A percentile compares a stretch with the other conserved stretches of the same genome.
Evolutionary conservation across 2,888 invertebrate genomes (phyloP).

Genomic region (Pemphredon lugubris): DNA sequence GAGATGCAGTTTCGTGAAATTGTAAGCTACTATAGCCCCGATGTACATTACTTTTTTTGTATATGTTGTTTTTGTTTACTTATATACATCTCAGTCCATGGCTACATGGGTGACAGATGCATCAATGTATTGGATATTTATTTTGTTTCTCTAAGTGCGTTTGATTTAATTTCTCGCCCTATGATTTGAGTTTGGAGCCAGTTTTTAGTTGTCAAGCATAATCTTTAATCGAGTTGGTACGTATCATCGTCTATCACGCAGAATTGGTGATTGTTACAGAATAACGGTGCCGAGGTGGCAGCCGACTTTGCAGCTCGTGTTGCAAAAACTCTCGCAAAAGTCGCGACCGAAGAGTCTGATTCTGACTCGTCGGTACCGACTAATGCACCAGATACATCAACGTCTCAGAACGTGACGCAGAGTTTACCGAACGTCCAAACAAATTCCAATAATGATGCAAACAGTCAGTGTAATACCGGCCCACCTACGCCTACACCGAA

Average conservation of each 20-base stretch:
- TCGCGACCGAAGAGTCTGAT: slow-evolving; percentile 59
- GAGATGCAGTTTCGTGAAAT: too few relatives aligned
- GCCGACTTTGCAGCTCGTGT: slow-evolving; percentile 80
- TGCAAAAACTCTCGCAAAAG: slow-evolving; percentile 72
- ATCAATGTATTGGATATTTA: slow-evolving; percentile 53
- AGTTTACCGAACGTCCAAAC: slow-evolving; percentile 63
- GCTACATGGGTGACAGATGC: slow-evolving; percentile 47
- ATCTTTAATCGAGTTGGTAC: slow-evolving; percentile 74
- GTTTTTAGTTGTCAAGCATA: slow-evolving; percentile 73
- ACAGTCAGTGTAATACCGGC: slow-evolving; percentile 66
- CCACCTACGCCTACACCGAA: slow-evolving; percentile 59
- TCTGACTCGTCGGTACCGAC: slow-evolving; percentile 57
- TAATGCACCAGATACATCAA: slow-evolving; percentile 55
- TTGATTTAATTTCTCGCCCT: slow-evolving; percentile 61
- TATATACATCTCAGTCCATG: slow-evolving; percentile 38
- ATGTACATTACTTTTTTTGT: too few relatives aligned
- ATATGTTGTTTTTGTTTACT: background rate
- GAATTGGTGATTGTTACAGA: slow-evolving; percentile 78
- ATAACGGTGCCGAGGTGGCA: slow-evolving; percentile 72
- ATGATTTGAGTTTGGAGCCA: slow-evolving; percentile 71
- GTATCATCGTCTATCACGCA: slow-evolving; percentile 75
- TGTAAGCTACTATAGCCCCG: too few relatives aligned
- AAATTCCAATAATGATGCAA: slow-evolving; percentile 64
- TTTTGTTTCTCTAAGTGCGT: slow-evolving; percentile 58
- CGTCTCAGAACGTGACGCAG: slow-evolving; percentile 60